These are phyloP conservation scores for Eubasilissa splendida DNA, from an alignment of 2,888 invertebrate genomes.

Conservation along the genomic window DNA sequence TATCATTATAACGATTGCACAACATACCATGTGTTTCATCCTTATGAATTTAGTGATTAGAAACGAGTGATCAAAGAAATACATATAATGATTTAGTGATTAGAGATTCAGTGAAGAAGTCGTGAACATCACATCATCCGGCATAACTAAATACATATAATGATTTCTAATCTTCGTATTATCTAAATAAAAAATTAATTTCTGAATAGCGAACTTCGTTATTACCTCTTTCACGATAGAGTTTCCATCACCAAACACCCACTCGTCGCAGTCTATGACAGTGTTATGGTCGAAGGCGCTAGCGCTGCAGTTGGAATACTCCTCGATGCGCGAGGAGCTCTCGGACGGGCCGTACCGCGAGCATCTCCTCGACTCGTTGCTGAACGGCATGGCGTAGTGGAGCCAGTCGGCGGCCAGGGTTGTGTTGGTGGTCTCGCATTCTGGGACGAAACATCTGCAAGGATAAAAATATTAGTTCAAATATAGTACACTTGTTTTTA, in stretches of 20 bases:
- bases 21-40: too few species aligned
- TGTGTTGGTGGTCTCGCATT: conserved; percentile 65
- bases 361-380: conserved; percentile 62
- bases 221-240: conserved; percentile 67
- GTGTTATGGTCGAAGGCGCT: conserved; percentile 63
- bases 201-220: too few species aligned
- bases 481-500: neutral
- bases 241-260: conserved; percentile 65
- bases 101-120: too few species aligned
- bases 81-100: too few species aligned
- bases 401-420: conserved; percentile 64
- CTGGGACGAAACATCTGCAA: conserved; percentile 68
- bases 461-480: neutral
- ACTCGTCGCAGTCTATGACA: conserved; percentile 63
- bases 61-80: too few species aligned
- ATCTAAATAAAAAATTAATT: too few species aligned
- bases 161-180: too few species aligned
- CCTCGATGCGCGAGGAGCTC: conserved; percentile 47
- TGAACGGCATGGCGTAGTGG: conserved; percentile 65
- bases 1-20: too few species aligned
- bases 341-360: conserved; percentile 61
- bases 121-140: too few species aligned
- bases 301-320: conserved; percentile 61
- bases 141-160: too few species aligned
- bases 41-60: too few species aligned